phyloP scores from a whole-genome alignment of 2,113 vertebrate genomes.

The Zingel zingel region DNA sequence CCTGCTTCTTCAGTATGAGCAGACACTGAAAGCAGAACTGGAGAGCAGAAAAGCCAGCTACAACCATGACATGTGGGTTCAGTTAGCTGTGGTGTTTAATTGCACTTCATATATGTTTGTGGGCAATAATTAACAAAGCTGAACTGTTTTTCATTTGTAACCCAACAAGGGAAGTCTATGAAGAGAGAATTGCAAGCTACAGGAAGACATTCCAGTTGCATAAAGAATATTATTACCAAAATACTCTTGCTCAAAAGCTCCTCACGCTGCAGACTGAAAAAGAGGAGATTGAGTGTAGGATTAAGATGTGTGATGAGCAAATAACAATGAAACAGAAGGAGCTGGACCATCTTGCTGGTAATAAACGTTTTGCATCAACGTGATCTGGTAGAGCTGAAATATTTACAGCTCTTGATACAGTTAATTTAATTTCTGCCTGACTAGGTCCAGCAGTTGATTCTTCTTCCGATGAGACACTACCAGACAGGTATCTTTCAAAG shows the following conservation, averaged over 20 bases:
- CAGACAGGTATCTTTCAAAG: conserved; percentile 65
- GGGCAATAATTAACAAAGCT: background rate
- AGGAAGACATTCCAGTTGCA: conserved; percentile 71
- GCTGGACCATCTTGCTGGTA: conserved; percentile 70
- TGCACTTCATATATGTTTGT: background rate
- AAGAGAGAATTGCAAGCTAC: conserved; percentile 79
- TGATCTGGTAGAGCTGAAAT: conserved; percentile 2
- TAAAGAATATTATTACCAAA: conserved; percentile 77
- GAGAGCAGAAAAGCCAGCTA: conserved; percentile 72
- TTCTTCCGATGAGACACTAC: conserved; percentile 40
- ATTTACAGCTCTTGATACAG: conserved; percentile 21
- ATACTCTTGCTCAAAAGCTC: conserved; percentile 76
- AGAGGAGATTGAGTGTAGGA: conserved; percentile 74
- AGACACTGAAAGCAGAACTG: conserved; percentile 77
- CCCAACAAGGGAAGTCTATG: conserved; percentile 73
- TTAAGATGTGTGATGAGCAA: conserved; percentile 71
- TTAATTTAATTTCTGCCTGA: conserved; percentile 39
- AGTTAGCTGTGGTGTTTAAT: background rate
- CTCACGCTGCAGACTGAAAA: conserved; percentile 74
- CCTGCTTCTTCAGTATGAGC: conserved; percentile 79
- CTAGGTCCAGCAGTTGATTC: conserved; percentile 31
- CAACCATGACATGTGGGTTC: conserved; percentile 76
- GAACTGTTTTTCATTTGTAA: conserved; percentile 29
- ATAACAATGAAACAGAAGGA: conserved; percentile 74
- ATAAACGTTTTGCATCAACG: conserved; percentile 15